Conservation (phyloP, 2,113 vertebrate genomes). For the Platichthys flesus region DNA sequence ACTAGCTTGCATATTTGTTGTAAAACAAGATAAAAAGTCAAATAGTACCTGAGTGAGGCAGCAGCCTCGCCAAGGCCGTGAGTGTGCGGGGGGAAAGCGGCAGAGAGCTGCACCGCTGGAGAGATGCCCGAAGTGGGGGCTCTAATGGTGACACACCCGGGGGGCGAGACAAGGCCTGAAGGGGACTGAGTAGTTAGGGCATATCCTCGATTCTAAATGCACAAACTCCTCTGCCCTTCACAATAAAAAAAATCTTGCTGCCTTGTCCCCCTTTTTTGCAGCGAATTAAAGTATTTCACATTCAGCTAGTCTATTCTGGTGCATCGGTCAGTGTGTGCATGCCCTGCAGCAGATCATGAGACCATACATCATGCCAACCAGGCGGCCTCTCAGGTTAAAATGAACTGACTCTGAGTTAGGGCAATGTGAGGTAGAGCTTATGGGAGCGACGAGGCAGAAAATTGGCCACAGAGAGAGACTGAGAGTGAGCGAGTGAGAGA, state of each 20-base stretch:
- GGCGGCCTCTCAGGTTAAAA: slow-evolving; percentile 72
- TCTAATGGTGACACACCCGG: slow-evolving; percentile 80
- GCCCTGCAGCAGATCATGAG: slow-evolving; percentile 68
- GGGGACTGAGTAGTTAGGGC: slow-evolving; percentile 75
- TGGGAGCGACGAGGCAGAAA: slow-evolving; percentile 79
- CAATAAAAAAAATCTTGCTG: slow-evolving; percentile 32
- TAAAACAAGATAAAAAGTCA: background rate
- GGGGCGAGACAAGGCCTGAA: slow-evolving; percentile 83
- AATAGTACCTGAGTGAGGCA: slow-evolving; percentile 79
- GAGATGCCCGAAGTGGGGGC: slow-evolving; percentile 83
- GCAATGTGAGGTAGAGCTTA: slow-evolving; percentile 78
- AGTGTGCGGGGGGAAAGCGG: slow-evolving; percentile 86
- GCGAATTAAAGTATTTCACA: slow-evolving; percentile 63
- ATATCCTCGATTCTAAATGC: slow-evolving; percentile 43
- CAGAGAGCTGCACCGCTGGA: slow-evolving; percentile 88
- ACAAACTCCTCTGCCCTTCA: slow-evolving; percentile 54
- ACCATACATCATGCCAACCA: slow-evolving; percentile 73
- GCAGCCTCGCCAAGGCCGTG: slow-evolving; percentile 79
- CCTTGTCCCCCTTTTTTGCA: slow-evolving; percentile 49
- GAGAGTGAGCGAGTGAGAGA: slow-evolving; percentile 37
- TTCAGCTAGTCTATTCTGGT: slow-evolving; percentile 70
- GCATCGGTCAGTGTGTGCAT: slow-evolving; percentile 59
- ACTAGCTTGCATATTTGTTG: slow-evolving; percentile 12
- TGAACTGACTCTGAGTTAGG: slow-evolving; percentile 73
- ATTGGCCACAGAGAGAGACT: slow-evolving; percentile 68